Evolutionary conservation across 2,797 vertebrate species (phyloP).

Genomic region (Furcifer pardalis): DNA sequence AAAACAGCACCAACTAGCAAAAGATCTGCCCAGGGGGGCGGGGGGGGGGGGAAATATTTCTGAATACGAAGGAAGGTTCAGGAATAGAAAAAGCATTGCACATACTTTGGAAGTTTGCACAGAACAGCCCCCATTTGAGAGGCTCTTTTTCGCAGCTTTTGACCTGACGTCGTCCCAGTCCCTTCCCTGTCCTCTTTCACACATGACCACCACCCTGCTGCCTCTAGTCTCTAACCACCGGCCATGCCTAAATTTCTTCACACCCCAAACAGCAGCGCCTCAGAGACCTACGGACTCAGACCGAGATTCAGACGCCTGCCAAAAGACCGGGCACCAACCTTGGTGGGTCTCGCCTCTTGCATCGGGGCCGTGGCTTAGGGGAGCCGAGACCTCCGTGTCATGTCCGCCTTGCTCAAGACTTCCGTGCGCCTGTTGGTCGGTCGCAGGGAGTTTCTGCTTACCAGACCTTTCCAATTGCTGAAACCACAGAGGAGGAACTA

Average conservation of each 20-base stretch:
- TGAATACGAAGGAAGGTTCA: no score
- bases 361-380: rapidly evolving
- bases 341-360: no score
- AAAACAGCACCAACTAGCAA: neutral
- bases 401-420: neutral
- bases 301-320: no score
- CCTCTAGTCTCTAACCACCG: no score
- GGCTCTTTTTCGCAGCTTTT: neutral
- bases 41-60: no score
- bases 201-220: no score
- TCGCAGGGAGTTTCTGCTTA: neutral
- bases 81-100: no score
- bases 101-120: no score
- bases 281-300: rapidly evolving
- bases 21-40: no score
- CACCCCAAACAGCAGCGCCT: no score
- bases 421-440: neutral
- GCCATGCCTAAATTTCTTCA: no score
- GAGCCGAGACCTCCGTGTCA: rapidly evolving
- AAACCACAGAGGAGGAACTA: constrained; percentile 32
- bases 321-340: neutral
- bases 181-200: neutral
- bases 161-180: no score
- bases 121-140: neutral
- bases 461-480: neutral